These are phyloP conservation scores for Rallus crepitans DNA, from an alignment of 2,797 vertebrate genomes.

Conservation along the genomic window DNA sequence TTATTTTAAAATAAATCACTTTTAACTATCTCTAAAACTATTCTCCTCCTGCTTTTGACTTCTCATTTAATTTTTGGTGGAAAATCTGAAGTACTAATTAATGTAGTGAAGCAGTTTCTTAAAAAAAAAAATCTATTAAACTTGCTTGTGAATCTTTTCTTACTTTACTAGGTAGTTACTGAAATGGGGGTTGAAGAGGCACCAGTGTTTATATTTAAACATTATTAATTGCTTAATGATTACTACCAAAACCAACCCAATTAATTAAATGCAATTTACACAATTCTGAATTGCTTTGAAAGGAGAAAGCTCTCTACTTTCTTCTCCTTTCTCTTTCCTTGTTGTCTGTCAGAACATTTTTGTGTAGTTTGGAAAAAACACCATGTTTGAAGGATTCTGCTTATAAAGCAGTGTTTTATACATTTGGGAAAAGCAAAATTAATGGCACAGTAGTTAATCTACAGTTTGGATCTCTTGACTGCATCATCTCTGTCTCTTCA, in stretches of 20 bases:
- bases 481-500: background rate
- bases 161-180: background rate
- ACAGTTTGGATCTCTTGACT: background rate
- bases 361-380: background rate
- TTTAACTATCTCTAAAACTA: background rate
- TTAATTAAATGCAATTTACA: background rate
- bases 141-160: background rate
- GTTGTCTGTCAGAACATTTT: background rate
- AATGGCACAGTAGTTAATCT: background rate
- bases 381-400: background rate
- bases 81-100: background rate
- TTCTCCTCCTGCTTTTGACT: background rate
- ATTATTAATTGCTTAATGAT: background rate
- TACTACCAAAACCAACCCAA: background rate
- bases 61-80: background rate
- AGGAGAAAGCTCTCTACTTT: background rate
- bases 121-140: background rate
- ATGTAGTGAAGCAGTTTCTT: background rate
- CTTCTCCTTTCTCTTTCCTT: background rate
- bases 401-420: background rate
- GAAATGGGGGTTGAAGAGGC: background rate
- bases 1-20: conserved; percentile 53
- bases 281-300: background rate
- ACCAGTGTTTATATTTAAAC: background rate
- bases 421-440: background rate